These are phyloP conservation scores for Meandrina meandrites DNA, from an alignment of 92 coral and sea anemone species.

Conservation along the genomic window DNA sequence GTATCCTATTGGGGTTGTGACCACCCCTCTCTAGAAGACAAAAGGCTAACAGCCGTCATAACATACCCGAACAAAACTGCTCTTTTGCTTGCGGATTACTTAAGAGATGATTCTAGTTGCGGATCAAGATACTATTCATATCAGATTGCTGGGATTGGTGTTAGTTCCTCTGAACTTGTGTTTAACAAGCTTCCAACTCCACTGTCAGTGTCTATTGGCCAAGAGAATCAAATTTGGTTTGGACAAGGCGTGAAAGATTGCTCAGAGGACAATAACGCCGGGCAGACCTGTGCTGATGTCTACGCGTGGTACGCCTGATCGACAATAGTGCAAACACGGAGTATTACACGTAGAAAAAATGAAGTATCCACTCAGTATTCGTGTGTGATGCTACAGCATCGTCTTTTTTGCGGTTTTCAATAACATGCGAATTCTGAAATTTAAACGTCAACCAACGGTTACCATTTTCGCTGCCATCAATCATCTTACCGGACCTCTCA, in stretches of 20 bases:
- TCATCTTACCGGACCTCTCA: too few species aligned
- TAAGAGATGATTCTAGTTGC: background rate
- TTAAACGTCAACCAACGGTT: too few species aligned
- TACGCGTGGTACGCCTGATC: background rate
- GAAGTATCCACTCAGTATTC: too few species aligned
- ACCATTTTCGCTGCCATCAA: too few species aligned
- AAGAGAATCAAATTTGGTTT: constrained; percentile 13
- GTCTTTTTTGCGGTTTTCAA: too few species aligned
- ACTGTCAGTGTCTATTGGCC: background rate
- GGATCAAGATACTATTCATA: constrained; percentile 9
- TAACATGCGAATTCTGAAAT: too few species aligned
- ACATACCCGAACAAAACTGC: constrained; percentile 2
- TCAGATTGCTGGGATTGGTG: background rate
- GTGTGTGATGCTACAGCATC: too few species aligned
- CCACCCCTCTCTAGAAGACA: background rate
- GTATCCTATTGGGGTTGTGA: constrained; percentile 1
- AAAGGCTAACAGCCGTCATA: background rate
- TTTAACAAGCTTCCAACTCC: too few species aligned
- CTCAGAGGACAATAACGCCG: background rate
- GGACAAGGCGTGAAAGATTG: background rate
- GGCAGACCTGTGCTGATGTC: background rate
- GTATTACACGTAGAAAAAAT: too few species aligned
- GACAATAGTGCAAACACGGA: too few species aligned
- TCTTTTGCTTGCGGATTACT: constrained; percentile 15
- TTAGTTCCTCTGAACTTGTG: background rate